A percentile compares a stretch with the other conserved stretches of the same genome.
phyloP scores from a whole-genome alignment of 1,140 invertebrate species.

The Dreissena rostriformis region DNA sequence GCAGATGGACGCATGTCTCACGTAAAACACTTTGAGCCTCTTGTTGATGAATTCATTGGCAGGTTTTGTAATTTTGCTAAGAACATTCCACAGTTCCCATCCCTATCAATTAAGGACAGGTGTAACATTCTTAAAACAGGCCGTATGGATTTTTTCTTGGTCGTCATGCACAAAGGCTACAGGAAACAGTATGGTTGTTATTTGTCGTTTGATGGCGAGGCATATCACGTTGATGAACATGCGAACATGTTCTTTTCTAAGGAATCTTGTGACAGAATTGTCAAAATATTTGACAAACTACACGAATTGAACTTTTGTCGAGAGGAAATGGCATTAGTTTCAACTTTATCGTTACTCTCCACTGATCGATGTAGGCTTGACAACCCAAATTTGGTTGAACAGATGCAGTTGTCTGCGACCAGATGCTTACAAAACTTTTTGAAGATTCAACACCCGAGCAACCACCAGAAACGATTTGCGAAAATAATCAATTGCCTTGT shows the following conservation, averaged over 20 bases:
- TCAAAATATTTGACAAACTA: background rate
- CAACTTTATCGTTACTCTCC: conserved; percentile 12
- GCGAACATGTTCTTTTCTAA: conserved; percentile 28
- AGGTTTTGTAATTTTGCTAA: conserved; percentile 45
- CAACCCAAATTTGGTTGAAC: conserved; percentile 1
- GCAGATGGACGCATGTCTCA: conserved; percentile 36
- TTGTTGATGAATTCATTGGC: conserved; percentile 16
- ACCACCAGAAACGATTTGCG: conserved; percentile 2
- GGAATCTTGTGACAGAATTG: background rate
- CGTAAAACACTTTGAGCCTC: conserved; percentile 18
- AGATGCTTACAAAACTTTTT: conserved; percentile 4
- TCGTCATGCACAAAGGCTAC: conserved; percentile 28
- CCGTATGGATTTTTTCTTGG: conserved; percentile 32
- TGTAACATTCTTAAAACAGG: conserved; percentile 19
- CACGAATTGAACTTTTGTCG: conserved; percentile 29
- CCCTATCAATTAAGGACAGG: conserved; percentile 25
- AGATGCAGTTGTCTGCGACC: background rate
- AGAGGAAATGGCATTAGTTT: conserved; percentile 27
- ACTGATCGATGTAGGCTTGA: conserved; percentile 43
- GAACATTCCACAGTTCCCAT: conserved; percentile 38
- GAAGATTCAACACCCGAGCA: background rate
- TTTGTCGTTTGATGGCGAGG: conserved; percentile 16
- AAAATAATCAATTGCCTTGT: conserved; percentile 27
- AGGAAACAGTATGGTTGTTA: background rate
- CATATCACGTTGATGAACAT: conserved; percentile 34